These are phyloP conservation scores for Montipora foliosa DNA, from an alignment of 64 coral and sea anemone genomes.

Conservation along the genomic window DNA sequence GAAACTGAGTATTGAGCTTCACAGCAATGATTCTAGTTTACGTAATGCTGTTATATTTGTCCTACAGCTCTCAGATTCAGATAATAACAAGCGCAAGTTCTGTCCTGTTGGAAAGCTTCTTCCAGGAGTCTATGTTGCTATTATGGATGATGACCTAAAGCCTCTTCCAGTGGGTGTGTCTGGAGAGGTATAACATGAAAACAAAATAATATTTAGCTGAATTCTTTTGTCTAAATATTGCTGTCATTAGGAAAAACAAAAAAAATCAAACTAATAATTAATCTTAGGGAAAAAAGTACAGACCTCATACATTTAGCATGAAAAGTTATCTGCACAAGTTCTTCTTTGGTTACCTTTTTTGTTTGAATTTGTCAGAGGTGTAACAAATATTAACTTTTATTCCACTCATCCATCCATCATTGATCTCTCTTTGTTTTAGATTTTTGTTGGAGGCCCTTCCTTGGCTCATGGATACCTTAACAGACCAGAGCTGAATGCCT, in stretches of 20 bases:
- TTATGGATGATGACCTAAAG: conserved; percentile 88
- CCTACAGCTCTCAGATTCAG: conserved; percentile 78
- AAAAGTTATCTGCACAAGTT: too few relatives aligned
- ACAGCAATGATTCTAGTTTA: background rate
- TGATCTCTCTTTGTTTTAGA: conserved; percentile 51
- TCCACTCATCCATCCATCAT: too few relatives aligned
- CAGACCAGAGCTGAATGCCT: conserved; percentile 88
- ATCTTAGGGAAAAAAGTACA: too few relatives aligned
- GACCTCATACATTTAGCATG: too few relatives aligned
- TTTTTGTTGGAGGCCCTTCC: conserved; percentile 89
- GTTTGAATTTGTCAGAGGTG: too few relatives aligned
- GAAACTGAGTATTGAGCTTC: background rate
- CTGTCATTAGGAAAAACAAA: too few relatives aligned
- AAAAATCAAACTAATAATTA: too few relatives aligned
- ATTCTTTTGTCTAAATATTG: too few relatives aligned
- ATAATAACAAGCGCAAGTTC: conserved; percentile 84
- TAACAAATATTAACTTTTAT: too few relatives aligned
- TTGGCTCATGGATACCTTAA: conserved; percentile 90
- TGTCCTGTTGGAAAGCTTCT: conserved; percentile 89
- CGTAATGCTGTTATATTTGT: background rate
- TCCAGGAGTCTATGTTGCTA: conserved; percentile 78
- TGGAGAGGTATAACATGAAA: conserved; percentile 72
- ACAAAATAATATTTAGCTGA: background rate
- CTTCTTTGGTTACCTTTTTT: too few relatives aligned
- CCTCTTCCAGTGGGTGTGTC: conserved; percentile 84